phyloP scores from a whole-genome alignment of 2,888 invertebrate species.

The Ormyrus labotus region DNA sequence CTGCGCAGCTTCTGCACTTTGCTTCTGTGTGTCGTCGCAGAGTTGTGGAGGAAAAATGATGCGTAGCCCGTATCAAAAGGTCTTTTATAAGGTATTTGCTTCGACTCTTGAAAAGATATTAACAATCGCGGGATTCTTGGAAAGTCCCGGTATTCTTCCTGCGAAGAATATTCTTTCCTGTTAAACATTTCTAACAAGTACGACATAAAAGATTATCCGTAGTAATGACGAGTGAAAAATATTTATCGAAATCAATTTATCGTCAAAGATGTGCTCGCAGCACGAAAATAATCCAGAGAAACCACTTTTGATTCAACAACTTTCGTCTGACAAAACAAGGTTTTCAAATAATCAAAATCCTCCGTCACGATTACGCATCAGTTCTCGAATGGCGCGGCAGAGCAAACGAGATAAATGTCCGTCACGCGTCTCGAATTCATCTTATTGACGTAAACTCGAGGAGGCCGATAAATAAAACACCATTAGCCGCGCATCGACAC shows the following conservation, averaged over 20 bases:
- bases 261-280: neutral
- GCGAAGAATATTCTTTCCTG: too few relatives aligned
- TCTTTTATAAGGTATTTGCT: conserved; percentile 41
- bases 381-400: neutral
- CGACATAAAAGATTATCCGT: too few relatives aligned
- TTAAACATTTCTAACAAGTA: too few relatives aligned
- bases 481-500: conserved; percentile 23
- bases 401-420: neutral
- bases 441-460: neutral
- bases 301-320: too few relatives aligned
- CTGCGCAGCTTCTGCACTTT: conserved; percentile 15
- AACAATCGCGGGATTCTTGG: conserved; percentile 13
- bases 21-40: too few relatives aligned
- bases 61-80: conserved; percentile 26
- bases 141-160: neutral
- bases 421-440: neutral
- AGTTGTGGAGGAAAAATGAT: conserved; percentile 14
- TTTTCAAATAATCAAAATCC: neutral
- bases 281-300: neutral
- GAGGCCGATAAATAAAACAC: conserved; percentile 36
- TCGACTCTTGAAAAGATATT: conserved; percentile 17
- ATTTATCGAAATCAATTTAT: neutral
- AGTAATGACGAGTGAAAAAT: too few relatives aligned
- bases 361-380: conserved; percentile 15
- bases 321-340: too few relatives aligned